Base-by-base conservation (phyloP, 2,888 invertebrate genomes). In the Drosophila parthenogenetica region DNA sequence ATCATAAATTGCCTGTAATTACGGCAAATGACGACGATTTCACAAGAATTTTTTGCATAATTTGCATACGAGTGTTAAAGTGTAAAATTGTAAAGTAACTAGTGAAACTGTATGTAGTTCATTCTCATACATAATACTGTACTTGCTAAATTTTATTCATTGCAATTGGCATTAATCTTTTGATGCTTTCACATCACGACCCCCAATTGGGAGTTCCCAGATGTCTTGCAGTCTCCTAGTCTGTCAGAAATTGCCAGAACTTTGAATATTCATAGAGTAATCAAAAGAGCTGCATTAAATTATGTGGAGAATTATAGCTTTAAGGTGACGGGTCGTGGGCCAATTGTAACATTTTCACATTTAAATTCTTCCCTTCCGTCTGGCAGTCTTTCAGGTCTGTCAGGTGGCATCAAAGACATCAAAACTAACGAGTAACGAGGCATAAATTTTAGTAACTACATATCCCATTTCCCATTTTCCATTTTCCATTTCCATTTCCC, bases 1-100 rank as follows among this genome's bases (percentile, higher is more conserved):
- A 87, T 74, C 77, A 81, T 81, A 87, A 89, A 89, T 88, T 89
- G 84, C 70, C 55, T 62, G 74, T 83, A 88, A 88, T 87, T 89
- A 87, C 79, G 76, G 73, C 60, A 67, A 67, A 59, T 64, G 62
- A 76, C 69, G 75, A 85, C 72, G 68, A 79, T 83, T 85, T 85
- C 84, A 73, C 86, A 86, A 80, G 84, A 85, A 85, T 69, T 82
- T 58, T 61, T 57, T 65, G 13, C 25, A 11, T 32, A 48, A 86
- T 88, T 86, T 88, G 88, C 87, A 85, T 85, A 80, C 32, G 22
- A 16, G 32, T 35, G 19, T 14, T 29, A 29, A 29, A 29, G 29
- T 29, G 29, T 29, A 29, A 17, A 53, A 55, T 16, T 29, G 37
- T 32, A 19, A 13, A 32, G 48, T 48, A 35, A 5, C 13, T 11